A percentile compares a stretch with the other conserved stretches of the same genome.
Evolutionary conservation across 2,888 invertebrate genomes (phyloP).

Genomic region (Rhorus exstirpatorius): DNA sequence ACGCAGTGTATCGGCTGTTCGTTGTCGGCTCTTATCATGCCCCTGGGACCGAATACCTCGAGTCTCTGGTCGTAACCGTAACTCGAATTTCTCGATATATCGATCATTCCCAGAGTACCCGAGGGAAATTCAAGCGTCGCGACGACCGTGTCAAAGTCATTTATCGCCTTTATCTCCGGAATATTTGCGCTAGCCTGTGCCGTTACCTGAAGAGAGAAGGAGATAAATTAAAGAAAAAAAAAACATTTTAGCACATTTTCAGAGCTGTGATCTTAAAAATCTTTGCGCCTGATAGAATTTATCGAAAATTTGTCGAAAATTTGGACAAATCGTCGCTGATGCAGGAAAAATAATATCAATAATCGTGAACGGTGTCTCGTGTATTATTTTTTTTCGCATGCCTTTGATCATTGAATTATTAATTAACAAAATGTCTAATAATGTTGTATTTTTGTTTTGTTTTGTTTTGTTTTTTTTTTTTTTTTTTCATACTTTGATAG

Average conservation of each 20-base stretch:
- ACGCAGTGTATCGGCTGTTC: slow-evolving; percentile 87
- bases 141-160: slow-evolving; percentile 89
- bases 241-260: not conserved
- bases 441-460: not conserved
- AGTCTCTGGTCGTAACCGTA: slow-evolving; percentile 91
- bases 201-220: slow-evolving; percentile 73
- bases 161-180: slow-evolving; percentile 88
- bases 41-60: slow-evolving; percentile 89
- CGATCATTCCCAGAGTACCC: slow-evolving; percentile 89
- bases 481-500: slow-evolving; percentile 87
- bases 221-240: not conserved
- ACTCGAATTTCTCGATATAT: slow-evolving; percentile 88
- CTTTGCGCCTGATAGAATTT: no score
- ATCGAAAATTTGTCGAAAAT: no score
- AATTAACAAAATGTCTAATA: not conserved
- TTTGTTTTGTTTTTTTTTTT: not conserved
- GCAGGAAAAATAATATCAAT: no score
- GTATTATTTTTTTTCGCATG: no score
- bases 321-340: no score
- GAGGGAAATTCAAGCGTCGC: slow-evolving; percentile 89
- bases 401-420: no score
- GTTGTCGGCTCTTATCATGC: slow-evolving; percentile 88
- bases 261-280: no score
- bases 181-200: slow-evolving; percentile 86
- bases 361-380: no score